Base-by-base conservation (phyloP, 2,888 invertebrate species). In the Campoplex capitator region DNA sequence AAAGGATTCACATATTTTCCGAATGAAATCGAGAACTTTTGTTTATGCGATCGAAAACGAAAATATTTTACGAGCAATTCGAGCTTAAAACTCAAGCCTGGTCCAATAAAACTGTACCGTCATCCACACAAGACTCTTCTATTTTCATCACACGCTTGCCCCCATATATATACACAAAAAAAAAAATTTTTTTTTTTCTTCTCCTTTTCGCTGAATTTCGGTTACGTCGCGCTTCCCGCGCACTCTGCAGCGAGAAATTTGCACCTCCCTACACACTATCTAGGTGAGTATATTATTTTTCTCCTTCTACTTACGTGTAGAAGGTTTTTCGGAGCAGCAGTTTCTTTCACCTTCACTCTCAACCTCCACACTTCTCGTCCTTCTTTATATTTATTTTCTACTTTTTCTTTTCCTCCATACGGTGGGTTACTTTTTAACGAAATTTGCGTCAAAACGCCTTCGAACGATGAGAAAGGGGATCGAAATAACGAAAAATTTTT, bases 331-430 rank as follows among this genome's bases (percentile, higher is more conserved):
- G 23, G 23, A 23, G 51, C 2, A 74, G 35, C 48, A 48, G 51
- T 77, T 77, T 48, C 32, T 13, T 45, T 62, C 74, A 74, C 75
- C 74, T 75, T 62, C 13, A 45, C 75, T 62, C 75, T 23, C 85
- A 68, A 45, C 71, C 13, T 58, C 76, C 73, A 38, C n/a, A 23
- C 23, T 23, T 23, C n/a, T 35, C 73, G 81, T 70, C 81, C 81
- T 81, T 73, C 74, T 48, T 56, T 38, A 74, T 76, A 56, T 71
- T 77, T 48, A 45, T 71, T 67, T 13, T 62, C 6, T n/a, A 1
- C 38, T 51, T 28, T 32, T 28, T 28, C 2, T 38, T 51, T 67
- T 68, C 18, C 13, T 58, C 42, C n/a, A 3, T 32, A 16, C 23
- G 23, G 23, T 23, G 23, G 23, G 23, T n/a, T 8, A 56, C 51